Evolutionary conservation across 1,140 invertebrate species (phyloP), one percentile per base, ranked within the genome.

Genomic region (Sinella curviseta): DNA sequence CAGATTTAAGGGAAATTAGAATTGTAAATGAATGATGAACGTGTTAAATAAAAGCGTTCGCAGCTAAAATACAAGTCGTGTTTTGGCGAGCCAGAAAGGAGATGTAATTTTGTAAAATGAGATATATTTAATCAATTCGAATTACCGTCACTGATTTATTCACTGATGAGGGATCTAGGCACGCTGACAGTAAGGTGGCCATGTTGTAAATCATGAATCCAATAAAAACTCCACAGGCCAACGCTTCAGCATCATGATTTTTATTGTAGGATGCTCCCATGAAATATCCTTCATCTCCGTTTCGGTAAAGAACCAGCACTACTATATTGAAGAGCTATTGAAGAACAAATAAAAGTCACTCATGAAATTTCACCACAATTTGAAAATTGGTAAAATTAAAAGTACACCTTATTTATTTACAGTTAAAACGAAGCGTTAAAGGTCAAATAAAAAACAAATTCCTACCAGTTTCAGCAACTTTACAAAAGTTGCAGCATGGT

Each of bases 241-340:
- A 90, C 35, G 94, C 94, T 88, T 95, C 94, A 31, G 92, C 92
- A 85, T 95, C 94, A 0, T 93, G 91, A 86, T 92, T 93, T 87
- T 95, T 95, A 86, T 95, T 95, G 93, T 94, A 95, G 12, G 93
- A 94, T 35, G 93, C 94, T 54, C 94, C 93, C 55, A 95, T 88
- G 85, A 95, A 95, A 83, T 92, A 90, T 0, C 93, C 93, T 65
- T 91, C 89, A 85, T 92, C 92, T n/a, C 94, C 94, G 55, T 91
- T 92, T 81, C 94, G 90, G 86, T 95, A 95, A 0, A 95, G 87
- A 60, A 94, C 91, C 33, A 95, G 84, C 77, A 95, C 92, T 17
- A 95, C 92, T 75, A 95, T 87, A 86, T 94, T 95, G 60, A 95
- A 83, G 16, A 94, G 88, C 94, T 94, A 86, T 74, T 90, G 89